Evolutionary conservation across 2,113 vertebrate species (phyloP), one percentile per base, ranked within the genome.

Genomic region (Oryzias melastigma): DNA sequence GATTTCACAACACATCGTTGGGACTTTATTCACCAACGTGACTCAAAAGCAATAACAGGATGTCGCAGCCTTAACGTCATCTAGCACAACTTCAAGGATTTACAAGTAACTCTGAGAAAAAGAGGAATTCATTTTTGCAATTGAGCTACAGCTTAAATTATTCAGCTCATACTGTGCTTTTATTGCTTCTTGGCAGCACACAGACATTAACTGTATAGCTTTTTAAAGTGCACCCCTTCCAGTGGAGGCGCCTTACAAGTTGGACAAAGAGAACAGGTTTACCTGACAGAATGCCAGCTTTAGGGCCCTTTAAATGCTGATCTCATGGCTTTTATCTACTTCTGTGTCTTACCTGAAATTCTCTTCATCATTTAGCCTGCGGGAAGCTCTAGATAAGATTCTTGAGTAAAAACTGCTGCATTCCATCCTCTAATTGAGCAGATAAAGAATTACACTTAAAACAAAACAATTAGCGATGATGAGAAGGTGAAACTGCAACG

Each of bases 11-110:
- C 25, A 16, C 17, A 43, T 7, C n/a, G 45, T 7, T 13, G 24
- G 43, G 24, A 27, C 4, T 59, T 62, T 5, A 76, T 69, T 71
- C 53, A 70, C 22, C 52, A 53, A 58, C 42, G 62, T 70, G 61
- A 84, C 52, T 82, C 52, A 45, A 57, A 48, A 2, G 29, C 55
- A 82, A 60, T 10, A 57, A 78, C 75, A 82, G 77, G 78, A 85
- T 50, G 53, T 73, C 62, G 77, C 56, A 65, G 20, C 18, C 7
- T 6, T n/a, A 63, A 43, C 45, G 54, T 68, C 61, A 64, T 24
- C 51, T 17, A 24, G n/a, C 5, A 42, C 53, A 52, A 58, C 49
- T 65, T 2, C 7, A 24, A 14, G 3, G 50, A 45, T 18, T 47
- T 19, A 10, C 20, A 7, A 8, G 35, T 8, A 12, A 35, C 35